Percentiles rank a stretch among this genome's conserved stretches.
Evolutionary conservation across 1,140 invertebrate genomes (phyloP).

Genomic region (Caenorhabditis remanei): DNA sequence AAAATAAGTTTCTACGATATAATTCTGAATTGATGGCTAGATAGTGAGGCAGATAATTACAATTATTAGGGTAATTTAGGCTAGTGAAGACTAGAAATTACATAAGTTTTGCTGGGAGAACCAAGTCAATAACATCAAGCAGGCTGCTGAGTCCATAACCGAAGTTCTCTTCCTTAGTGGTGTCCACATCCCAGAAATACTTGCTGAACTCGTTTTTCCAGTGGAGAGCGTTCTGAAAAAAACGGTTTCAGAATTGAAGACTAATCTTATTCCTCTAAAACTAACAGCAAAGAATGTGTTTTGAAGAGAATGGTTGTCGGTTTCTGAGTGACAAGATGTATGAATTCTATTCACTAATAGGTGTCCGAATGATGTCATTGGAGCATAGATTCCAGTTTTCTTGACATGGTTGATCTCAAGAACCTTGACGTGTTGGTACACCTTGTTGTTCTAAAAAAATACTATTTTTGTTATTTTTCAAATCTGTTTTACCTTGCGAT

Average conservation of each 20-base stretch:
- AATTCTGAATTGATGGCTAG: too few relatives aligned
- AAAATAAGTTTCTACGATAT: too few relatives aligned
- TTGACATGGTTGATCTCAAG: not conserved
- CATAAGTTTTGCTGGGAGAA: not conserved
- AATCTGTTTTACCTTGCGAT: not conserved
- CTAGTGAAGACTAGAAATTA: not conserved
- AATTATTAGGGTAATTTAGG: too few relatives aligned
- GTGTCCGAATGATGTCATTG: not conserved
- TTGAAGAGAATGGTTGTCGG: not conserved
- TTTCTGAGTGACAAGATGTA: conserved; percentile 6
- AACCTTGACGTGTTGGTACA: conserved; percentile 13
- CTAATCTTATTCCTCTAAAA: not conserved
- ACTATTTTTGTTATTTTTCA: not conserved
- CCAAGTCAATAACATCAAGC: not conserved
- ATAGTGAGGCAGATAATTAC: too few relatives aligned
- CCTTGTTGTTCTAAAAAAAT: conserved; percentile 8
- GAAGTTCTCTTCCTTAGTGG: not conserved
- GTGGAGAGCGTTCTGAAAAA: not conserved
- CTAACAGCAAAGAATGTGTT: conserved; percentile 27
- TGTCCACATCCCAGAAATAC: not conserved
- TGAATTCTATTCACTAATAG: not conserved
- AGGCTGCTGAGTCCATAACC: not conserved
- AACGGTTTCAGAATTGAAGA: not conserved
- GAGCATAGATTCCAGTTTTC: conserved; percentile 40
- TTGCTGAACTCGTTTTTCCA: not conserved